A percentile compares a stretch with the other conserved stretches of the same genome.
Evolutionary conservation across 2,113 vertebrate genomes (phyloP).

Genomic region (Mesoclemmys tuberculata): DNA sequence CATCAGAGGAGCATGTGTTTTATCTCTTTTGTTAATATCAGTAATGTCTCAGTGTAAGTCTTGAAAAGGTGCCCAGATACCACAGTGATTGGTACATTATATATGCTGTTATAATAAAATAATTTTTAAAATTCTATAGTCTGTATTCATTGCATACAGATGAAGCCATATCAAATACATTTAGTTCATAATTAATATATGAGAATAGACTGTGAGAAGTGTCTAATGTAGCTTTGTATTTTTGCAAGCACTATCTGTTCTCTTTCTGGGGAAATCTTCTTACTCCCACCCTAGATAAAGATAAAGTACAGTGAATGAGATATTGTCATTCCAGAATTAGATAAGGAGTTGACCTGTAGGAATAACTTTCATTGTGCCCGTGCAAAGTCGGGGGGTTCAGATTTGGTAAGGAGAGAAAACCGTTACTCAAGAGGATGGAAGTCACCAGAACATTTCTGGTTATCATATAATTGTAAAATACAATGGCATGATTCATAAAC

Average conservation of each 20-base stretch:
- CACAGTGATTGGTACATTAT: not conserved
- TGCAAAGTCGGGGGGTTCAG: not conserved
- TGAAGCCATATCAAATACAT: not conserved
- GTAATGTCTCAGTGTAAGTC: not conserved
- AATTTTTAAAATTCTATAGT: not conserved
- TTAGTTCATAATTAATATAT: not conserved
- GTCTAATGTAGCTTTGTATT: not conserved
- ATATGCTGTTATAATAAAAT: not conserved
- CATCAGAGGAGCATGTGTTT: not conserved
- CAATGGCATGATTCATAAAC: not conserved
- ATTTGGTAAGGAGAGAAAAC: not conserved
- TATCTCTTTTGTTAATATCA: not conserved
- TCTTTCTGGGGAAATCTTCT: not conserved
- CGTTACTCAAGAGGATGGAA: not conserved
- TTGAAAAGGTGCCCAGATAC: not conserved
- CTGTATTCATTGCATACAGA: not conserved
- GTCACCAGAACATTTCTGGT: not conserved
- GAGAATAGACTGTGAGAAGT: not conserved
- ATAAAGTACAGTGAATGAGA: not conserved
- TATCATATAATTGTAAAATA: not conserved
- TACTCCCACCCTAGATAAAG: not conserved
- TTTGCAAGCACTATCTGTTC: not conserved
- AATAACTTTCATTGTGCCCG: not conserved
- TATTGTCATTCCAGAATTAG: not conserved
- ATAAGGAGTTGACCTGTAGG: not conserved